Percentiles rank a stretch among this genome's conserved stretches.
Conservation (phyloP, 1,140 invertebrate genomes). For the Aphidius gifuensis region DNA sequence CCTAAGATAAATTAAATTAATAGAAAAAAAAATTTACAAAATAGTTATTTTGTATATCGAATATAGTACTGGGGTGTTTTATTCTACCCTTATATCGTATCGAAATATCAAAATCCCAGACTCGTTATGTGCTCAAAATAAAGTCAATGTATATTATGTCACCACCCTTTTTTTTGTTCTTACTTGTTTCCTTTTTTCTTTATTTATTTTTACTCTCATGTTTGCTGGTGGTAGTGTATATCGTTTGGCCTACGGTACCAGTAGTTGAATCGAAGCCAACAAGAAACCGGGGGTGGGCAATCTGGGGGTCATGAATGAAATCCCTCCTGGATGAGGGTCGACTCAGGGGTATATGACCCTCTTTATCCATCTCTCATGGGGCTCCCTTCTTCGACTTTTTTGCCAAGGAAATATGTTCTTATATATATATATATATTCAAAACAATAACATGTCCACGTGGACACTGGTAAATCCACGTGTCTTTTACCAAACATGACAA, state of each 20-base stretch:
- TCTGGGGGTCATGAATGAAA: conserved; percentile 52
- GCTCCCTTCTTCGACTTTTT: conserved; percentile 17
- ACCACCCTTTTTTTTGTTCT: too few relatives aligned
- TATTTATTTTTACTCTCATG: not conserved
- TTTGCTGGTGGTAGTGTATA: conserved; percentile 40
- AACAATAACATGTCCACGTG: conserved; percentile 52
- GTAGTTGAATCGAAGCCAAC: conserved; percentile 21
- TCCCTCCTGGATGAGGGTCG: conserved; percentile 48
- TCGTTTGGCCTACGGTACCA: conserved; percentile 38
- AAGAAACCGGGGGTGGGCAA: conserved; percentile 30
- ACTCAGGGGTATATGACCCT: conserved; percentile 46
- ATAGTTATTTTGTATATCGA: conserved; percentile 17
- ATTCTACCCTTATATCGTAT: conserved; percentile 35
- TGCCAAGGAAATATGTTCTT: conserved; percentile 35
- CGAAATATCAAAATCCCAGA: conserved; percentile 52
- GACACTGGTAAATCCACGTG: conserved; percentile 21
- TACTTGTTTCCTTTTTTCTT: too few relatives aligned
- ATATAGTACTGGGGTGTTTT: conserved; percentile 32
- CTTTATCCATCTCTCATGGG: conserved; percentile 33
- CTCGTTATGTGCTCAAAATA: conserved; percentile 34
- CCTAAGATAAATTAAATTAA: conserved; percentile 22
- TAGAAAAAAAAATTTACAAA: conserved; percentile 1
- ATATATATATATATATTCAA: conserved; percentile 28
- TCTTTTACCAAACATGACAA: conserved; percentile 11
- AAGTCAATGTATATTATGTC: too few relatives aligned